Evolutionary conservation across 2,888 invertebrate genomes (phyloP), one percentile per base, ranked within the genome.

Genomic region (Galerucella calmariensis): DNA sequence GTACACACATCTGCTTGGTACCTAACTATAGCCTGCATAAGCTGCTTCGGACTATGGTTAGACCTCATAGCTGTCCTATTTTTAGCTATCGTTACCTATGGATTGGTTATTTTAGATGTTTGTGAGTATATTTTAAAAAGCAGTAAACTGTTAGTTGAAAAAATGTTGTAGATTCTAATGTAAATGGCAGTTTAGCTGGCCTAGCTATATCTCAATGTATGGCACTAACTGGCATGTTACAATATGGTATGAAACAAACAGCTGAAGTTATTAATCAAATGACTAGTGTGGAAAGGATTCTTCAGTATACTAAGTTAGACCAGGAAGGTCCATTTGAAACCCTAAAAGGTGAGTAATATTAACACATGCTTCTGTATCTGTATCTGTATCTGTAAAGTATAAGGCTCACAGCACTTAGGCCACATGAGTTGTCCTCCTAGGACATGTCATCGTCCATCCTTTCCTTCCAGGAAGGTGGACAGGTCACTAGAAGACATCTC

Each of bases 201-300:
- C 72, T 85, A 9, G 85, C 84, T 2, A 77, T 85, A 35, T 82
- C 73, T n/a, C 77, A 77, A 51, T 63, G 67, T 9, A 24, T 77
- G 14, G 61, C 73, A n/a, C 44, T 77, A 2, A 71, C 84, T 73
- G 95, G 94, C 77, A 93, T 95, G 92, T 90, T 95, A 73, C 95
- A 95, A 84, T 92, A 93, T 88, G 94, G 94, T 4, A 92, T 95
- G 82, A 90, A 94, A 75, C 94, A 95, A 85, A 91, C 93, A 51
- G 93, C 95, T 0, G 95, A 95, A 84, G 91, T 92, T 35, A 89
- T 92, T 66, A 92, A 92, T 14, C 92, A 93, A 81, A 92, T 94
- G 91, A 94, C 92, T 2, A 92, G 93, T 68, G 95, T 96, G 0
- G 96, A 96, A 85, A 89, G 96, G 51, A 77, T 83, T 14, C 75